These are phyloP conservation scores for Megathymus violae DNA, from an alignment of 1,140 invertebrate species.

Conservation along the genomic window DNA sequence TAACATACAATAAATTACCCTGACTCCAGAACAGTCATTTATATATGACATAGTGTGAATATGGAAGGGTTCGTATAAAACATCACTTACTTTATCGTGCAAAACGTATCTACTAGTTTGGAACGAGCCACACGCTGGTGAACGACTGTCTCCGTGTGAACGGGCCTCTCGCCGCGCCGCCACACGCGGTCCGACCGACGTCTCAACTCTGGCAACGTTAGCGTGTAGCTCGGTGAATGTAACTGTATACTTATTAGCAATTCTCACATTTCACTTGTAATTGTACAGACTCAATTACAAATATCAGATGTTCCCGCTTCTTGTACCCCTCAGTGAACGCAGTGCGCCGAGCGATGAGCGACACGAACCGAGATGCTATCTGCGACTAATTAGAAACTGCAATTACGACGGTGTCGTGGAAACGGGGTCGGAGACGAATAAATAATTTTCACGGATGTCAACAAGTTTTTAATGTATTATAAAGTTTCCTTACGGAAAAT, in stretches of 20 bases:
- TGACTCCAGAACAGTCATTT: no score
- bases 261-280: constrained; percentile 35
- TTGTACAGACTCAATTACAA: constrained; percentile 27
- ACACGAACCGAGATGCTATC: constrained; percentile 20
- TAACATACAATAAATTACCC: no score
- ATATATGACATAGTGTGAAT: no score
- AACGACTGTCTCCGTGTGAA: neutral
- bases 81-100: no score
- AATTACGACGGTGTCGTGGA: constrained; percentile 18
- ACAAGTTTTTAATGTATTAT: neutral
- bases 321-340: neutral
- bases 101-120: no score
- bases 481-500: neutral
- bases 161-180: neutral
- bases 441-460: neutral
- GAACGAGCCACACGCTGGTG: no score
- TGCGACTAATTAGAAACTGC: constrained; percentile 25
- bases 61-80: no score
- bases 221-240: constrained; percentile 11
- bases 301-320: constrained; percentile 23
- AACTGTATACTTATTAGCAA: constrained; percentile 29
- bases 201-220: no score
- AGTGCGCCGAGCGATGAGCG: constrained; percentile 7
- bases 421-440: constrained; percentile 13
- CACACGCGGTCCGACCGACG: no score